phyloP scores from a whole-genome alignment of 1,140 invertebrate genomes.

The Anagrus nilaparvatae region DNA sequence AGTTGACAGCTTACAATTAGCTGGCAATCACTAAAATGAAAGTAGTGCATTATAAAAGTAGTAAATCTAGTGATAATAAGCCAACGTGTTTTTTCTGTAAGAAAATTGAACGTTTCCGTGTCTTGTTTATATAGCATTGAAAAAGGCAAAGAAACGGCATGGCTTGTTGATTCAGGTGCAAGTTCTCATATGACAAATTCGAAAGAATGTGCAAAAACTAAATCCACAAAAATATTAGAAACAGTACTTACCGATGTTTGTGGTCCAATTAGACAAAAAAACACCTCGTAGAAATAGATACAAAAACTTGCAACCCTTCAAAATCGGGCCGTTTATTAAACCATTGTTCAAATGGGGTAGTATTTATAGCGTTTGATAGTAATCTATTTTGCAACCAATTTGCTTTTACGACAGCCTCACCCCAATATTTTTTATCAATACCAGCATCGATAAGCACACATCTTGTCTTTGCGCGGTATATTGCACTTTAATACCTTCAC shows the following conservation, averaged over 20 bases:
- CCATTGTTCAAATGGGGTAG: background rate
- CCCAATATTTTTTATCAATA: background rate
- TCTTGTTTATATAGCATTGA: too few relatives aligned
- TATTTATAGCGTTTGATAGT: background rate
- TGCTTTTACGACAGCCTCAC: background rate
- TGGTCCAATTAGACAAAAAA: conserved; percentile 12
- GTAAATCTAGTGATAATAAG: too few relatives aligned
- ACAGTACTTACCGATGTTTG: conserved; percentile 4
- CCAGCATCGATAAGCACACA: background rate
- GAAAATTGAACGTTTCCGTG: too few relatives aligned
- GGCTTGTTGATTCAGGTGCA: too few relatives aligned
- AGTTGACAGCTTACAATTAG: too few relatives aligned
- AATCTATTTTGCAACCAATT: conserved; percentile 1
- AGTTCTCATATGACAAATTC: too few relatives aligned
- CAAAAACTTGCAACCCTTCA: background rate
- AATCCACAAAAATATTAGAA: background rate
- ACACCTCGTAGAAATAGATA: conserved; percentile 20
- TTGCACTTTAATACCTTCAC: too few relatives aligned
- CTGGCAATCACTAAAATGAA: too few relatives aligned
- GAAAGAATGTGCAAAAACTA: conserved; percentile 1
- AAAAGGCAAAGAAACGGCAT: too few relatives aligned
- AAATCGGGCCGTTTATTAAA: background rate
- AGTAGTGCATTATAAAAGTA: too few relatives aligned
- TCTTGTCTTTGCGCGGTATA: background rate
- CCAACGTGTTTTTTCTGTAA: too few relatives aligned